Base-by-base conservation (phyloP, 2,888 invertebrate genomes). In the Plebejus melissa region DNA sequence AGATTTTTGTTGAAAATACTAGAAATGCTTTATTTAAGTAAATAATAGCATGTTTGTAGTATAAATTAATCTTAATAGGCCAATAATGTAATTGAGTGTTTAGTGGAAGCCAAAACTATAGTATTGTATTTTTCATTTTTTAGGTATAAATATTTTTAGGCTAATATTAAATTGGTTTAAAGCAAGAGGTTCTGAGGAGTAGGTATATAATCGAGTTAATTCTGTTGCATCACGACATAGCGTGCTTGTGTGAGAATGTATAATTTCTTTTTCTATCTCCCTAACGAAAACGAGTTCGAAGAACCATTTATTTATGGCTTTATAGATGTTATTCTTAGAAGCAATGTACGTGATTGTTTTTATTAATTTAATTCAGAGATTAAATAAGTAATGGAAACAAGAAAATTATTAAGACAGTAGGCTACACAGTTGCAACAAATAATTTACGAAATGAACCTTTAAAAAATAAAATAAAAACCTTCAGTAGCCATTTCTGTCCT, bases 141-240 rank as follows among this genome's bases (percentile, higher is more conserved):
- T 46, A 46, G 9, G 46, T 46, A 46, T 22, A 54, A 54, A 54
- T 3, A 54, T 50, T 46, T 46, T 60, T 60, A 60, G 28, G 32
- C 11, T 65, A 13, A 65, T 32, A 16, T 22, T 60, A 28, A 22
- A 28, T 65, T 32, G 32, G 32, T 22, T 65, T 13, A 32, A 13
- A 36, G 16, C 11, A 1, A 58, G n/a, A 50, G 2, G 16, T 54
- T 54, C 54, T 4, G 54, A 1, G 54, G 54, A 77, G 75, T 76
- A 22, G 22, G 22, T 22, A 22, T 0, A 76, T 77, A 77, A 75
- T 76, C 74, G 75, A 77, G 72, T 69, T 77, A 79, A 77, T 79
- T 78, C 79, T 79, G 75, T 81, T 78, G 77, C 74, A 77, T 78
- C 82, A 82, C 82, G 83, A 78, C 77, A 82, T 83, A 80, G 82